A percentile compares a stretch with the other conserved stretches of the same genome.
Evolutionary conservation across 2,797 vertebrate species (phyloP).

Genomic region (Agapornis canus): DNA sequence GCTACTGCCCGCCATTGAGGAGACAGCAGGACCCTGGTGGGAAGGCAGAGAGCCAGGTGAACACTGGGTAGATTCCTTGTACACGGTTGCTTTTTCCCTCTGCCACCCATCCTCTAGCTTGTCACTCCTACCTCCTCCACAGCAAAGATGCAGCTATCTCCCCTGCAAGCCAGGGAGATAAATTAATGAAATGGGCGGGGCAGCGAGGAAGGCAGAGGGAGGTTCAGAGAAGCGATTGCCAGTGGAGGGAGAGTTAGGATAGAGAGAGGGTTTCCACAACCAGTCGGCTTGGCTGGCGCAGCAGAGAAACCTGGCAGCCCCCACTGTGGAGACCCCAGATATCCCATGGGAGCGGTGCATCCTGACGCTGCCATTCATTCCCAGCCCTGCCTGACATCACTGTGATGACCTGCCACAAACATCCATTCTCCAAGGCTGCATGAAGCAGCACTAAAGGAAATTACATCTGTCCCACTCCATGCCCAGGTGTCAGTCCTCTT

Average conservation of each 20-base stretch:
- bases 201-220: not conserved
- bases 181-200: not conserved
- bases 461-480: not conserved
- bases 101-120: not conserved
- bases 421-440: not conserved
- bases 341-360: not conserved
- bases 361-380: not conserved
- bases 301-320: not conserved
- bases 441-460: not conserved
- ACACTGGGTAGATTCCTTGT: not conserved
- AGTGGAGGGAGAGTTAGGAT: not conserved
- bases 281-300: not conserved
- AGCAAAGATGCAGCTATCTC: not conserved
- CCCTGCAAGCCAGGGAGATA: fast-evolving
- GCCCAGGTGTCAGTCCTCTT: not conserved
- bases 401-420: not conserved
- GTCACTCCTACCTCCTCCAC: not conserved
- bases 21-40: fast-evolving
- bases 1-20: not conserved
- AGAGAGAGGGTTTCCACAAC: not conserved
- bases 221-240: not conserved
- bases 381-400: not conserved
- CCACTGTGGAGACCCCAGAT: not conserved
- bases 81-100: not conserved
- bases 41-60: fast-evolving